These are phyloP conservation scores for Falco punctatus DNA, from an alignment of 2,113 vertebrate species.

Conservation along the genomic window DNA sequence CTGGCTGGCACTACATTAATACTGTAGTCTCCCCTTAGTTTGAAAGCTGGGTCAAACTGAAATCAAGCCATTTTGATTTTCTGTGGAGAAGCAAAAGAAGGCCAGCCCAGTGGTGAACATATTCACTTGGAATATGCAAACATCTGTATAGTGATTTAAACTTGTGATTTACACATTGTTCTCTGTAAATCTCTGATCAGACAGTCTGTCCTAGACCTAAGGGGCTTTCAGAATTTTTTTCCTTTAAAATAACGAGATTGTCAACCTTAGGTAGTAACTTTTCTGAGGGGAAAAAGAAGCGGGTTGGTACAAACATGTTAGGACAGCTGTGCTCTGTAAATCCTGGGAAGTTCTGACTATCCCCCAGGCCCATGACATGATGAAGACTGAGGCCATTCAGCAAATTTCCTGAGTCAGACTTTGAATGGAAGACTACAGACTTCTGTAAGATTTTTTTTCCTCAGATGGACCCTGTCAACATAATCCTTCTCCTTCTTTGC, in stretches of 20 bases:
- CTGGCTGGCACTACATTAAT: not conserved
- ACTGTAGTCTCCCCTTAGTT: not conserved
- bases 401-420: not conserved
- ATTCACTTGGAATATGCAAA: not conserved
- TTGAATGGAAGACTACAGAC: not conserved
- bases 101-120: not conserved
- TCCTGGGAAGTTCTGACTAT: not conserved
- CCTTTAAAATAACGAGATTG: not conserved
- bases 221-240: not conserved
- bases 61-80: not conserved
- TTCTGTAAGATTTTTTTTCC: not conserved
- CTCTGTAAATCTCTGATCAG: not conserved
- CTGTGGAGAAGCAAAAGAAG: not conserved
- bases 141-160: not conserved
- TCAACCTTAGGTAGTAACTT: not conserved
- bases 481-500: not conserved
- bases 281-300: not conserved
- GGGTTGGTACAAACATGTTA: not conserved
- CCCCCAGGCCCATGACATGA: accelerated
- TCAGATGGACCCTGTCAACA: not conserved
- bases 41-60: not conserved
- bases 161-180: not conserved
- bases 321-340: not conserved
- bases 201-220: not conserved
- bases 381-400: not conserved